These are phyloP conservation scores for Corvus hawaiiensis DNA, from an alignment of 2,113 vertebrate species.

Conservation along the genomic window DNA sequence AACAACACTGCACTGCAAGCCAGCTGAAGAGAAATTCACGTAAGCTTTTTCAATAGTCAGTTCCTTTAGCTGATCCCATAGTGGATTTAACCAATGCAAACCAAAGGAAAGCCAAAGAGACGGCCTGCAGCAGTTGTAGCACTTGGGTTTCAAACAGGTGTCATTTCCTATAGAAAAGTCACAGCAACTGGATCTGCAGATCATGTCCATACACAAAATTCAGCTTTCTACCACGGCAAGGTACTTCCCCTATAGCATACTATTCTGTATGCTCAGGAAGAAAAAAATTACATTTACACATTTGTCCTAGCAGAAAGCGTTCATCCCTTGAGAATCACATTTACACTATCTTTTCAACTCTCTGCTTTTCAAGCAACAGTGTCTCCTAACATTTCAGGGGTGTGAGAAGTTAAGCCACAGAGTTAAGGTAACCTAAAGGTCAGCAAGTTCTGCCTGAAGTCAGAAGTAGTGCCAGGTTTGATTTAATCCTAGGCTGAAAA, in stretches of 20 bases:
- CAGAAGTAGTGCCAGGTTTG: neutral
- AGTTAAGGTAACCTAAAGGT: neutral
- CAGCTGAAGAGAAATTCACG: neutral
- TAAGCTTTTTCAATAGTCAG: neutral
- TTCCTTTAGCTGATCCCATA: neutral
- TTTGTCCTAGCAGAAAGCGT: neutral
- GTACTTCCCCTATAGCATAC: neutral
- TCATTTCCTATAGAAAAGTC: neutral
- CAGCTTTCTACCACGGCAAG: neutral
- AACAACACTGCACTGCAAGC: neutral
- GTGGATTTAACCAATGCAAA: neutral
- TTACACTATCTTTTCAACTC: neutral
- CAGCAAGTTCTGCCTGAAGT: neutral
- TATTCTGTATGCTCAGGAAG: neutral
- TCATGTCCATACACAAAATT: neutral
- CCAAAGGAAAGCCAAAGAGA: neutral
- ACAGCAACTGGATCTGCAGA: neutral
- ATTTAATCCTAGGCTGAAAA: neutral
- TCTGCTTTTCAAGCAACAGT: neutral
- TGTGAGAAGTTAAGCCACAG: neutral
- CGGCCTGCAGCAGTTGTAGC: neutral
- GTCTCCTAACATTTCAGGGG: neutral
- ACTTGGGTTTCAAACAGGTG: fast-evolving
- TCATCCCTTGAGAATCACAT: neutral
- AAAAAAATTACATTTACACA: neutral